Base-by-base conservation (phyloP, 2,113 vertebrate genomes). In the Stercorarius parasiticus region DNA sequence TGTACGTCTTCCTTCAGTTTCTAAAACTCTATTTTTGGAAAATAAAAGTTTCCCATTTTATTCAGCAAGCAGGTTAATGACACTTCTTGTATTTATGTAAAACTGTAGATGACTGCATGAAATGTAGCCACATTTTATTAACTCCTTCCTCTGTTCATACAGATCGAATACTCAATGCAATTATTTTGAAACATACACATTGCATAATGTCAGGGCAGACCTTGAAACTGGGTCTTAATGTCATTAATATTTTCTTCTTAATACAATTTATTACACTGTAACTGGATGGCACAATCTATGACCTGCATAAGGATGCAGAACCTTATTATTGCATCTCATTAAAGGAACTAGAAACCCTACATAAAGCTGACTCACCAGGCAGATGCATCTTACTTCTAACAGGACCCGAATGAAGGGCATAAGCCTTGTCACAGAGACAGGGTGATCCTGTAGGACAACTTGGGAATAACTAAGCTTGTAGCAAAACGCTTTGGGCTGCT, bases 401-500 rank as follows among this genome's bases (percentile, higher is more conserved):
- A 96, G 86, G 56, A 82, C 83, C 69, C 5, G 38, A 81, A n/a
- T 0, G 14, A 92, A 91, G 65, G 56, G 34, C 47, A 38, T 10
- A 29, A 90, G 29, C 67, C 77, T 86, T 5, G 4, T 38, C 4
- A 11, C 0, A 0, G 83, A 80, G 88, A 78, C 93, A 88, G 88
- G 94, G 95, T 52, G 91, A 97, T 97, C 94, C 94, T 91, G 91
- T 79, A 95, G 94, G 95, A 92, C 93, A 94, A 72, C 80, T 56
- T 61, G 83, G 92, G 92, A 92, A 95, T 61, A 95, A 78, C 86
- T 49, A 56, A 85, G 83, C 88, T 92, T 27, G 34, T 52, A 86
- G 86, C 69, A 72, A 64, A 95, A 90, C 29, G 77, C 88, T 91
- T 38, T 86, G 80, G 93, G 94, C 56, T 69, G 59, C 82, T 67